Evolutionary conservation across 2,797 vertebrate genomes (phyloP), one percentile per base, ranked within the genome.

Genomic region (Micromesistius poutassou): DNA sequence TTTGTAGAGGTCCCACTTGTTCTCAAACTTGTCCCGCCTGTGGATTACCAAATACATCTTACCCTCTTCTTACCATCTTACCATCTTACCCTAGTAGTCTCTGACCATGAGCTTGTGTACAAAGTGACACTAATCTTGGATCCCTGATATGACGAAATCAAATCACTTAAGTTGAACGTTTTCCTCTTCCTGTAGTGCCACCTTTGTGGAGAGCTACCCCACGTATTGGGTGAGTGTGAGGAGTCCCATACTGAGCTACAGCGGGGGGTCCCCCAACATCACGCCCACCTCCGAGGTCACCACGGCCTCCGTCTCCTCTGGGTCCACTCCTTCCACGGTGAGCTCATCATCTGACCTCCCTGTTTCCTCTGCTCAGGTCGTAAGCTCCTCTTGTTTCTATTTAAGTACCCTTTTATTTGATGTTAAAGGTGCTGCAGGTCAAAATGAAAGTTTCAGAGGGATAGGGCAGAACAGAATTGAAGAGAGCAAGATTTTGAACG

Each of bases 151-250:
- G 8, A 25, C n/a, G 1, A 25, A 62, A 62, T n/a, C 62, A 12
- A 68, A 68, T 25, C 55, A 62, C 62, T 68, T 10, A 10, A 2
- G 8, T 68, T 7, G n/a, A 68, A 25, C 40, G 12, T 46, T 16
- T 25, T 22, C 16, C 14, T 80, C 10, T 77, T 7, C 33, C 25
- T 78, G 35, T 77, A 93, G 93, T 22, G 90, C 86, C 2, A 78
- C 90, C 19, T 90, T 93, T 22, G 88, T 92, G 0, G 46, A 81
- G 79, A 75, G 33, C 12, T 76, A 5, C 33, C 0, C 0, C 0
- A 85, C 73, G 0, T 92, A 86, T 72, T 93, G 91, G 92, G 85
- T 91, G 19, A 72, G 78, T 16, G 79, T 93, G 10, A 84, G 0
- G n/a, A 90, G 89, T 76, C 42, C 75, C 8, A 0, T 35, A 12